Conservation (phyloP, 2,888 invertebrate genomes). For the Eulithis prunata region DNA sequence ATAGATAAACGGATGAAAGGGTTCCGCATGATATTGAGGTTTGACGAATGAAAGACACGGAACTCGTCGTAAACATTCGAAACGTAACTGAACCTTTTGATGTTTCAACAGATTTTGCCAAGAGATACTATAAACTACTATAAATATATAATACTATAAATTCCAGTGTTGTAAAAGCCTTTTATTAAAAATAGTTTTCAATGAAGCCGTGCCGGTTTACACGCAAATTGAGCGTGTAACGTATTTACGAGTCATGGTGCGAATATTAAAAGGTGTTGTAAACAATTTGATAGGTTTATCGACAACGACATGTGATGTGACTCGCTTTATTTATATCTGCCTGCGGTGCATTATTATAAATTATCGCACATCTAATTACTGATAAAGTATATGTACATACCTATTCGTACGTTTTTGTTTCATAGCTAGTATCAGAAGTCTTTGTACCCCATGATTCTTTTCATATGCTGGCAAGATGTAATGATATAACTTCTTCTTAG, state of each 20-base stretch:
- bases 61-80: slow-evolving; percentile 32
- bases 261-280: slow-evolving; percentile 33
- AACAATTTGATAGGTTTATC: slow-evolving; percentile 31
- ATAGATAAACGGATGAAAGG: slow-evolving; percentile 70
- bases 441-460: no score
- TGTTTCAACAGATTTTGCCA: slow-evolving; percentile 2
- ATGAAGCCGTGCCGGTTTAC: slow-evolving; percentile 12
- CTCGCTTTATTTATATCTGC: slow-evolving; percentile 10
- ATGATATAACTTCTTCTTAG: no score
- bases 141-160: not conserved
- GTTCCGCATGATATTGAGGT: slow-evolving; percentile 62
- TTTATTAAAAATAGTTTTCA: slow-evolving; percentile 19
- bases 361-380: not conserved
- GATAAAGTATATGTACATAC: no score
- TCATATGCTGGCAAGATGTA: no score
- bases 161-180: not conserved
- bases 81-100: slow-evolving; percentile 9
- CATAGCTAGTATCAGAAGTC: no score
- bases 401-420: no score
- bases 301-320: slow-evolving; percentile 17
- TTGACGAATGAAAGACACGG: slow-evolving; percentile 60
- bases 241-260: slow-evolving; percentile 22
- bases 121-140: not conserved
- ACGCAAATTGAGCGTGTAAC: slow-evolving; percentile 20
- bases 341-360: not conserved